These are phyloP conservation scores for Mus spicilegus DNA, from an alignment of 2,113 vertebrate species.

Conservation along the genomic window DNA sequence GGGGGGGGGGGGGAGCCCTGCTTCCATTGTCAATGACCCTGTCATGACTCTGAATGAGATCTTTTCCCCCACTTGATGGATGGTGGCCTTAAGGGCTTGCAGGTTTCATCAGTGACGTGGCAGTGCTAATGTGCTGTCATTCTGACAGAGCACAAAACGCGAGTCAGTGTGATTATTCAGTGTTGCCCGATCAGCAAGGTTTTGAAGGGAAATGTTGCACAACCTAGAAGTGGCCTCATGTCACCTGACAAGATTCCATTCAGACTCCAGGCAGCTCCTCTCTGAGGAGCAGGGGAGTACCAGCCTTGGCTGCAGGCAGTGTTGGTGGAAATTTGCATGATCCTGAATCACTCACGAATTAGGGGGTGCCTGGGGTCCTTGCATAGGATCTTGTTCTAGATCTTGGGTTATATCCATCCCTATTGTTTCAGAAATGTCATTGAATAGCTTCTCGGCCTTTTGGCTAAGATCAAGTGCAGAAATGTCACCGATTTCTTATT, in stretches of 20 bases:
- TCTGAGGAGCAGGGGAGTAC: constrained; percentile 47
- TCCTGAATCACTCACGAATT: constrained; percentile 51
- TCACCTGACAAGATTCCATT: constrained; percentile 74
- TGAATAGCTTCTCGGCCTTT: too few relatives aligned
- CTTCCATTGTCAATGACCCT: constrained; percentile 51
- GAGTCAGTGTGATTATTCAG: constrained; percentile 77
- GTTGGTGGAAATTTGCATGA: constrained; percentile 59
- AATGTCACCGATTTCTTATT: constrained; percentile 69
- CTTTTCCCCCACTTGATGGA: constrained; percentile 57
- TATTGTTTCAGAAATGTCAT: constrained; percentile 72
- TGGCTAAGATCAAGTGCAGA: background rate
- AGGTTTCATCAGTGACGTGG: constrained; percentile 46
- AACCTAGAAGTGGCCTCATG: constrained; percentile 76
- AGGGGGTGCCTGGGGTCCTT: constrained; percentile 58
- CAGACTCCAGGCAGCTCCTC: constrained; percentile 63
- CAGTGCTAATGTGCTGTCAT: constrained; percentile 73
- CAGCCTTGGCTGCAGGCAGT: constrained; percentile 27
- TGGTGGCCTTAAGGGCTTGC: constrained; percentile 77
- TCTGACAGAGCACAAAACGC: constrained; percentile 27
- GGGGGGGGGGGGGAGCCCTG: background rate
- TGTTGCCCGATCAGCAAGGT: constrained; percentile 78
- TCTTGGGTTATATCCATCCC: constrained; percentile 47
- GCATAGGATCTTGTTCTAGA: constrained; percentile 45
- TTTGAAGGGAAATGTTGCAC: constrained; percentile 70
- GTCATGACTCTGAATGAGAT: constrained; percentile 51